Evolutionary conservation across 2,797 vertebrate species (phyloP).

Genomic region (Toxotes lorentzi): DNA sequence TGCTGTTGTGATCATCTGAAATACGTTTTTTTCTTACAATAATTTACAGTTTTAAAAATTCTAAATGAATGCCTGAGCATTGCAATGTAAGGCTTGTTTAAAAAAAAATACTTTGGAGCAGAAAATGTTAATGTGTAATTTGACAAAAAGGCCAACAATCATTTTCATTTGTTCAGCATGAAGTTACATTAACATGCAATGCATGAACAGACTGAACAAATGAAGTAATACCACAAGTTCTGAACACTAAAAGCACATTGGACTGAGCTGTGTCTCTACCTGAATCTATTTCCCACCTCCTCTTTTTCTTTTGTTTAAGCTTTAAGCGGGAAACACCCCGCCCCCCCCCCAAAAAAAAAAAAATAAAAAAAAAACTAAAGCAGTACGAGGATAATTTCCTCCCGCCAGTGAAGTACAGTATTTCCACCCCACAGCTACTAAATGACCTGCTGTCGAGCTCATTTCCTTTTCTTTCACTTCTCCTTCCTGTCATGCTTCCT

Average conservation of each 20-base stretch:
- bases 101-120: too few species aligned
- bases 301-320: neutral
- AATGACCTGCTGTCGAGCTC: conserved; percentile 11
- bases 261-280: neutral
- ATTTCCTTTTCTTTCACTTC: conserved; percentile 48
- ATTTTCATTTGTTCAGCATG: neutral
- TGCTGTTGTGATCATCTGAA: neutral
- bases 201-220: neutral
- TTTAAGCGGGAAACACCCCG: neutral
- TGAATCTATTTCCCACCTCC: neutral
- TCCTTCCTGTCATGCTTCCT: conserved; percentile 55
- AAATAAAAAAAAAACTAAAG: neutral
- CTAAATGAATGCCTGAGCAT: neutral
- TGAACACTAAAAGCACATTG: neutral
- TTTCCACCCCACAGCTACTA: neutral
- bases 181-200: too few species aligned
- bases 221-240: too few species aligned
- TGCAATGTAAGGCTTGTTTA: neutral
- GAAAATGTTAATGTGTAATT: neutral
- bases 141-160: neutral
- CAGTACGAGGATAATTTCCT: neutral
- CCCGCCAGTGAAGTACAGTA: too few species aligned
- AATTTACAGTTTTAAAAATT: neutral
- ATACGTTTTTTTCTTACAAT: neutral
- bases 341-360: too few species aligned